Base-by-base conservation (phyloP, 1,140 invertebrate species). In the Ostrea edulis region DNA sequence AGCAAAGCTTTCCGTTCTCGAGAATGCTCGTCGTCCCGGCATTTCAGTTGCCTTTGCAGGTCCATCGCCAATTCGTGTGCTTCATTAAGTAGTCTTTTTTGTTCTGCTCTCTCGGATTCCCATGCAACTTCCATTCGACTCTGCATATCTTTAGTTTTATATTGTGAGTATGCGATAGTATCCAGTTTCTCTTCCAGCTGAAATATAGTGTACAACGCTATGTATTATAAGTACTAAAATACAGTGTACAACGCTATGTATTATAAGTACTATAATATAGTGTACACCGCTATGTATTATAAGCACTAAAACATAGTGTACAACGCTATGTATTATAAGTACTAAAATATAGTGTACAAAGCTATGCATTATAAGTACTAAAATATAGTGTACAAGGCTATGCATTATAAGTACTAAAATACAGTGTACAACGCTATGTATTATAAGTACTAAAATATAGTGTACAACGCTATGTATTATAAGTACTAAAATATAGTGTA, bases 31-130 rank as follows among this genome's bases (percentile, higher is more conserved):
- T 93, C 91, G 22, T 93, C 93, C 44, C 93, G 91, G 81, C 90
- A 84, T 52, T 90, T 88, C 8, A 93, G 86, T 55, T 94, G 92
- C 9, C 92, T 86, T 88, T 94, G 93, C 68, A 99, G 95, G 94
- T 99, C 98, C 88, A 98, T 95, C 0, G 98, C 98, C 77, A 99
- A 95, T 0, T 97, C 98, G 84, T 98, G 98, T 0, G 98, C 98
- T 95, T 99, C 98, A 92, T 97, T 97, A 7, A 99, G 95, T 29
- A 99, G 95, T 11, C 98, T 96, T 91, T 98, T 98, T 92, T 99
- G 98, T 92, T 99, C 98, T 92, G 98, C 97, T 85, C 98, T 96
- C 94, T 99, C 98, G 93, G 98, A 99, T 92, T 98, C 98, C 98
- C 98, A 99, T 0, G 98, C 98, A 17, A 98, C 95, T 93, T 99